Evolutionary conservation across 1,140 invertebrate species (phyloP).

Genomic region (Thalassaphorura encarpata): DNA sequence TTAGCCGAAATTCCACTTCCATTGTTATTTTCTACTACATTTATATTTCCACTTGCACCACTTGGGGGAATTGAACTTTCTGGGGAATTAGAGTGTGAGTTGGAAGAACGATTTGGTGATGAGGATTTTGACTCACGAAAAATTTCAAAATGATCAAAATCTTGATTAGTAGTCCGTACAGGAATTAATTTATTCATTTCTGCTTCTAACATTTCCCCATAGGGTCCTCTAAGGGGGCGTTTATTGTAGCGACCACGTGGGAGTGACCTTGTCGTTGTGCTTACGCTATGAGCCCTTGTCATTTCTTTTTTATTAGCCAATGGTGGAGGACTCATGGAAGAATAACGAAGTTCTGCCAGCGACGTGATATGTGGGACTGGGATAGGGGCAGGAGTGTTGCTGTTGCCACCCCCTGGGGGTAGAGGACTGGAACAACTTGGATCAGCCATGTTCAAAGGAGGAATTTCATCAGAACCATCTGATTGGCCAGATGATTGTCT

Average conservation of each 20-base stretch:
- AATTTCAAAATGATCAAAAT: slow-evolving; percentile 43
- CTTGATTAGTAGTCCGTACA: slow-evolving; percentile 1
- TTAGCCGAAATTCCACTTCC: slow-evolving; percentile 12
- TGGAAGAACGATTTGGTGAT: slow-evolving; percentile 24
- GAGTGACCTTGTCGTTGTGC: neutral
- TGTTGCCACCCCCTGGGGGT: neutral
- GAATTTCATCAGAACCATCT: slow-evolving; percentile 19
- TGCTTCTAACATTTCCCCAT: slow-evolving; percentile 70
- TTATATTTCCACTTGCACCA: too few species aligned
- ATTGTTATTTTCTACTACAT: neutral
- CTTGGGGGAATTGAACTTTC: too few species aligned
- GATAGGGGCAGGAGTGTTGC: too few species aligned
- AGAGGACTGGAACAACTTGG: neutral
- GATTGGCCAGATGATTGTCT: slow-evolving; percentile 29
- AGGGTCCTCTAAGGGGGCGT: slow-evolving; percentile 62
- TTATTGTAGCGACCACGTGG: slow-evolving; percentile 53
- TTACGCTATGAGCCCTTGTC: neutral
- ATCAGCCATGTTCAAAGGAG: neutral
- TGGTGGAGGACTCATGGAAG: too few species aligned
- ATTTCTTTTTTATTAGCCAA: too few species aligned
- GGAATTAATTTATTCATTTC: slow-evolving; percentile 60
- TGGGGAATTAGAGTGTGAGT: neutral
- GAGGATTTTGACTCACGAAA: slow-evolving; percentile 39
- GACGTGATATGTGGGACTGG: too few species aligned
- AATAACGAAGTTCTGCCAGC: too few species aligned